Base-by-base conservation (phyloP, 2,797 vertebrate species). In the Falco cherrug region DNA sequence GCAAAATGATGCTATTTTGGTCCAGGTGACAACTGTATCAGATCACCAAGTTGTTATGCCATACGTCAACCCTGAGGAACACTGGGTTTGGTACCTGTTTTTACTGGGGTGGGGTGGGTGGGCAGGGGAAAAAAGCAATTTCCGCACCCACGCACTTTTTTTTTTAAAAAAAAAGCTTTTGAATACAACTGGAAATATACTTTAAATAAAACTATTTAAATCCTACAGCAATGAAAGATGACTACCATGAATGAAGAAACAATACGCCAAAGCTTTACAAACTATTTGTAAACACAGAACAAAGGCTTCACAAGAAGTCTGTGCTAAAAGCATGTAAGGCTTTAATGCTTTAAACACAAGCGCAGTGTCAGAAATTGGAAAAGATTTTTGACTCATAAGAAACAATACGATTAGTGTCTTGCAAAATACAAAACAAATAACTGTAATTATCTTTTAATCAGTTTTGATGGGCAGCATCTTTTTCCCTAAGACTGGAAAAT, bases 61-160 rank as follows among this genome's bases (percentile, higher is more conserved):
- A 54, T 9, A 25, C 10, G 41, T 47, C 19, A 59, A 2, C 33
- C 24, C 33, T 25, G 16, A 85, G 25, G 25, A 92, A 74, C 25
- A 16, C 0, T 1, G 7, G 13, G 3, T 57, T 77, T 64, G 22
- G 47, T 7, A 54, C 4, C 11, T 57, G 6, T 1, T 81, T 77
- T 65, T 24, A 65, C 5, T 24, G 15, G 5, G 24, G 20, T 39
- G 37, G 6, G 26, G 41, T 14, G 41, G 41, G 41, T 43, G 41
- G 41, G 14, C 41, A 43, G 41, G 41, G 41, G 41, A 15, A 43
- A 15, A 13, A 43, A 47, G 7, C 37, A 28, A 25, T 13, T 18
- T 19, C 12, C 61, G 35, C 19, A 9, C 24, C 41, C 14, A 21
- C 10, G 4, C 6, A 6, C 9, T 45, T 10, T 18, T 17, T 13